phyloP scores from a whole-genome alignment of 2,113 vertebrate genomes.

The Erpornis zantholeuca region DNA sequence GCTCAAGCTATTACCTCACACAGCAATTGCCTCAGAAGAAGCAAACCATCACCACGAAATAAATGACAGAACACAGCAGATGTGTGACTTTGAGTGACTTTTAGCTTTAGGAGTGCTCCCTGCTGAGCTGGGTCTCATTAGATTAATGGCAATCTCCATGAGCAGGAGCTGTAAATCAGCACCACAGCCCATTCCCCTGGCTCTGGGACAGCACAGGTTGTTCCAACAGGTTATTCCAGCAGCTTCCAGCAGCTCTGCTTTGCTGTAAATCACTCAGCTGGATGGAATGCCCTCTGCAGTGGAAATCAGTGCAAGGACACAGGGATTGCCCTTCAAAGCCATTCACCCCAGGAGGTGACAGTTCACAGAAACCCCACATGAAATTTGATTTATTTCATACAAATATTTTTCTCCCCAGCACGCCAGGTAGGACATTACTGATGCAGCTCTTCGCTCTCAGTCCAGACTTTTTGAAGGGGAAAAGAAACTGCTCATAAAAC shows the following conservation, averaged over 20 bases:
- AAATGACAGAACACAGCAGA: background rate
- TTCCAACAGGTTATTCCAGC: background rate
- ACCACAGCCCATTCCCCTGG: background rate
- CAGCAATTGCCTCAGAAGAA: background rate
- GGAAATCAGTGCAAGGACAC: too few species aligned
- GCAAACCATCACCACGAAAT: background rate
- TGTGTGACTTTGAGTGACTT: background rate
- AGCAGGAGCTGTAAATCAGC: background rate
- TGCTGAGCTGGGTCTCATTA: background rate
- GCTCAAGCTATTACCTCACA: background rate
- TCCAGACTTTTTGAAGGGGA: background rate
- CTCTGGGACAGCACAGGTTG: background rate
- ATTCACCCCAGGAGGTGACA: background rate
- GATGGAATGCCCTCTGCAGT: background rate
- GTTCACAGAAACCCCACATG: background rate
- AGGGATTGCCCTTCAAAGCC: background rate
- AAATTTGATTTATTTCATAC: background rate
- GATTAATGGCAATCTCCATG: background rate
- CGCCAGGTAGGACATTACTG: background rate
- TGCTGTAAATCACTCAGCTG: background rate
- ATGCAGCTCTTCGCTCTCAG: background rate
- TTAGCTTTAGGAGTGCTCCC: background rate
- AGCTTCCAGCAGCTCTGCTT: background rate
- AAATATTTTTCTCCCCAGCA: background rate
- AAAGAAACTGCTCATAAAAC: background rate